Conservation (phyloP, 2,888 invertebrate species). For the Mesochorus sp. region DNA sequence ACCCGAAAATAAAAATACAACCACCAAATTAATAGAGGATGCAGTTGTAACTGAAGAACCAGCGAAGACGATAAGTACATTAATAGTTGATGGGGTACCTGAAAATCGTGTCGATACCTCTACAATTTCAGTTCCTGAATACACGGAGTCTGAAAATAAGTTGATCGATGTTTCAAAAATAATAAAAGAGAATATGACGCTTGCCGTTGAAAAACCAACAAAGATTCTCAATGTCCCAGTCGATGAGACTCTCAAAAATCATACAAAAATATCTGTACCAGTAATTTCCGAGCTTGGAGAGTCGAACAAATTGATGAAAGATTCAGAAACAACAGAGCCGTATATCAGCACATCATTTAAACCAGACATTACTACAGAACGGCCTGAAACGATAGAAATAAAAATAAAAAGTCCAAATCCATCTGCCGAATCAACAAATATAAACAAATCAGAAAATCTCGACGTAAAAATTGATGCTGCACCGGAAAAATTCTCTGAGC, state of each 20-base stretch:
- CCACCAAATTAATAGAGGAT: conserved; percentile 6
- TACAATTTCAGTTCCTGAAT: neutral
- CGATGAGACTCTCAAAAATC: conserved; percentile 24
- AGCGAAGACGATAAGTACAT: neutral
- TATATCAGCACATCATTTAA: neutral
- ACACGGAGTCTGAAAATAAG: conserved; percentile 7
- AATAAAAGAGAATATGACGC: neutral
- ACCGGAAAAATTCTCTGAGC: conserved; percentile 56
- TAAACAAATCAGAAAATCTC: conserved; percentile 62
- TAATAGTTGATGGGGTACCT: neutral
- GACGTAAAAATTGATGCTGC: conserved; percentile 63
- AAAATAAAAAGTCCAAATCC: conserved; percentile 5
- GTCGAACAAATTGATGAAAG: neutral
- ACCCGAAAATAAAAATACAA: conserved; percentile 3
- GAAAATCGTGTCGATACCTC: conserved; percentile 26
- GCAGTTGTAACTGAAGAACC: neutral
- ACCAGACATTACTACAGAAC: neutral
- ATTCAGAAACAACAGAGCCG: conserved; percentile 15
- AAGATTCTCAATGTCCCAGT: neutral
- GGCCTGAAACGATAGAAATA: conserved; percentile 8
- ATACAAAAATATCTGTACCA: conserved; percentile 31
- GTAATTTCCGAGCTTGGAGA: neutral
- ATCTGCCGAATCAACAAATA: conserved; percentile 36
- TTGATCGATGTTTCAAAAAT: conserved; percentile 24
- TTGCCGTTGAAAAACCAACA: neutral